These are phyloP conservation scores for Phalera bucephala DNA, from an alignment of 2,888 invertebrate species.

Conservation along the genomic window DNA sequence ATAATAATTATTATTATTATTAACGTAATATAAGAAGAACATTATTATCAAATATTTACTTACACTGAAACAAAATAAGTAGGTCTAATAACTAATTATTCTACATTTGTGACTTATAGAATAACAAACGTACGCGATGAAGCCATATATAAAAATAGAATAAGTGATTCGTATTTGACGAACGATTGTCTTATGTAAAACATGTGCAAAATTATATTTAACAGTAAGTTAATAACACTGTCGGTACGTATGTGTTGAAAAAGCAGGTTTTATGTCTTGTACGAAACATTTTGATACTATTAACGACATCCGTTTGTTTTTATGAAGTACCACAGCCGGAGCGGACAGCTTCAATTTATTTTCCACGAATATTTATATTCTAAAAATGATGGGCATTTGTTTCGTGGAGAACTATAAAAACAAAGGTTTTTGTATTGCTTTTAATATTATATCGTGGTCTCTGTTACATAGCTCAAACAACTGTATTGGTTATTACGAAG, in stretches of 20 bases:
- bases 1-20: no score
- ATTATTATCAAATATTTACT: no score
- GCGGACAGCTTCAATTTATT: conserved; percentile 15
- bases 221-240: not conserved
- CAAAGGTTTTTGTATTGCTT: no score
- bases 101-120: no score
- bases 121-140: no score
- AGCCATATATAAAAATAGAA: not conserved
- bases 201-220: not conserved
- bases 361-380: conserved; percentile 7
- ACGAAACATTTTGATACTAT: conserved; percentile 17
- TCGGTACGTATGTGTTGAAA: no score
- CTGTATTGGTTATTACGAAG: no score
- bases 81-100: no score
- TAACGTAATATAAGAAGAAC: no score
- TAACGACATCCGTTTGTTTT: conserved; percentile 25
- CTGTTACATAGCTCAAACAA: no score
- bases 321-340: conserved; percentile 15
- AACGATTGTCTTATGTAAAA: not conserved
- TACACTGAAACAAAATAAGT: no score
- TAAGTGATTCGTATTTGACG: not conserved
- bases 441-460: no score
- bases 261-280: conserved; percentile 4
- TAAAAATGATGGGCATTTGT: not conserved
- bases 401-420: not conserved